Evolutionary conservation across 2,888 invertebrate species (phyloP), one percentile per base, ranked within the genome.

Genomic region (Andrena trimmerana): DNA sequence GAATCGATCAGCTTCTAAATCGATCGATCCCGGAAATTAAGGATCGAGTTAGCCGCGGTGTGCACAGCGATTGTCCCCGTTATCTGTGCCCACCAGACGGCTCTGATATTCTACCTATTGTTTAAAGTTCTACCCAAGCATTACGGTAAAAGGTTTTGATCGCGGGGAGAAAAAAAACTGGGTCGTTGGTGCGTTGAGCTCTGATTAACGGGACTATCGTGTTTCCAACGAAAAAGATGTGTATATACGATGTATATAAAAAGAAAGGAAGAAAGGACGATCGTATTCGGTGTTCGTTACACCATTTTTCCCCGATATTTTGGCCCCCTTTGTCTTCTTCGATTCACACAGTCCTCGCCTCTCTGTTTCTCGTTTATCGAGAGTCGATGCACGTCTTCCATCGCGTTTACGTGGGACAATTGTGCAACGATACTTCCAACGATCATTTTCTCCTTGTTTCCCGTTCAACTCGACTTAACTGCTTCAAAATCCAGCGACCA

Each of bases 121-220:
- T 81, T 48, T 52, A 24, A 75, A 48, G 29, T 54, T 54, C 66
- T 36, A 29, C 0, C 63, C 59, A 27, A 50, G 50, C 62, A 36
- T 67, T 62, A 36, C 71, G 48, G 67, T 48, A 63, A 62, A 81
- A 60, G 52, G 72, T 72, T 72, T 42, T 82, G 77, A 72, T 72
- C 68, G 33, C 7, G 20, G 7, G 29, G 66, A 72, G 13, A 65
- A 67, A 68, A 73, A 67, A 57, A 81, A 77, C 60, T 65, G 27
- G 82, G 82, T 72, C 82, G 33, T 68, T 69, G 50, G 65, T 83
- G 83, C 82, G 68, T 83, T 59, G 50, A 73, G 76, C 76, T 81
- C 70, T 57, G 72, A 83, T 75, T 77, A 83, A 65, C 83, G 59
- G 71, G 42, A 75, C 62, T 75, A 36, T 75, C 54, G 48, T 42